Base-by-base conservation (phyloP, 2,888 invertebrate species). In the Cheiracanthium punctorium region DNA sequence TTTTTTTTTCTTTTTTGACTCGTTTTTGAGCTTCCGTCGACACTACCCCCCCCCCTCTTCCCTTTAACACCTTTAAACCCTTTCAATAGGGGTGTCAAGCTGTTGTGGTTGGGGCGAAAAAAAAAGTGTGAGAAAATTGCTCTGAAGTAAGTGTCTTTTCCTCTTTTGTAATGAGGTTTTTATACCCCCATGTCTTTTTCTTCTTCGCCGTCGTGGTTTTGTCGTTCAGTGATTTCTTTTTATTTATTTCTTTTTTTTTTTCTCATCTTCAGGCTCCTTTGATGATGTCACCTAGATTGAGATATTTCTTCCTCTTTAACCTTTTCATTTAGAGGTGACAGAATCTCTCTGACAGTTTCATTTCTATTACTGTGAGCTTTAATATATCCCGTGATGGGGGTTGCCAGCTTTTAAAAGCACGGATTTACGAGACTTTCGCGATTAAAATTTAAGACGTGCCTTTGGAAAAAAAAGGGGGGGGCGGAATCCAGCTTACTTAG, bases 81-180 rank as follows among this genome's bases (percentile, higher is more conserved):
- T 58, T 24, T 58, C 58, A 24, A 12, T 58, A 4, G 20, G 2
- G 24, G 0, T 58, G 58, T 58, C 58, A 7, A 24, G 58, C 24
- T 17, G 1, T 24, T 58, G 58, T 24, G 37, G 37, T 37, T 37
- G 58, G 24, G 24, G 2, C 20, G 24, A 20, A 24, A 48, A 10
- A 58, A 58, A 58, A 58, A 58, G 24, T 58, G 58, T 58, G 58
- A 58, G 58, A 58, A 58, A 58, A 58, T 20, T 58, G 24, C 58
- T 10, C 37, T 24, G 17, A 20, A 58, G 20, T 58, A 24, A 24
- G n/a, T 58, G 4, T 58, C 58, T 58, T 24, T 58, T 58, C 37
- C 10, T 58, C 24, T 58, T 24, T 58, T 58, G 24, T 24, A 24
- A 58, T 20, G 24, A 24, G 24, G 4, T 24, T 58, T 58, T 24